Percentiles rank a stretch among this genome's conserved stretches.
These are phyloP conservation scores for Ibidorhyncha struthersii DNA, from an alignment of 2,113 vertebrate species.

Conservation along the genomic window DNA sequence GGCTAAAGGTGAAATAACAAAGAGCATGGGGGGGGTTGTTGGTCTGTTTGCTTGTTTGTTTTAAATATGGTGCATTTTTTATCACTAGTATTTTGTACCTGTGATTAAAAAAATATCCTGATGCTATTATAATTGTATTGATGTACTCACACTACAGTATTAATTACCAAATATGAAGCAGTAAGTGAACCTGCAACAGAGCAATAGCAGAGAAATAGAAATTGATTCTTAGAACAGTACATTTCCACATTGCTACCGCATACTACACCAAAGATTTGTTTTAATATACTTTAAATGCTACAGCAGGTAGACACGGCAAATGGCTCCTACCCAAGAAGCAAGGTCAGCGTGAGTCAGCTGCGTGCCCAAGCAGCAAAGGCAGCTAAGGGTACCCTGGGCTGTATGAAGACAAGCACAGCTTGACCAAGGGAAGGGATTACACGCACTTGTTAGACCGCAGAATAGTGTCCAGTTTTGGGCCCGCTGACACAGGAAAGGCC, in stretches of 20 bases:
- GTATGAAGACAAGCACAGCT: background rate
- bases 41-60: background rate
- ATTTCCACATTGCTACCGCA: background rate
- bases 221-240: background rate
- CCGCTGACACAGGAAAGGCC: background rate
- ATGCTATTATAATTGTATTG: background rate
- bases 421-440: background rate
- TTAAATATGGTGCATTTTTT: background rate
- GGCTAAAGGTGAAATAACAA: background rate
- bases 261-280: background rate
- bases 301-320: background rate
- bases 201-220: background rate
- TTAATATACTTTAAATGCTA: background rate
- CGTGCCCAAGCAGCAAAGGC: background rate
- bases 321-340: background rate
- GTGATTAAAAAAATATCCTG: background rate
- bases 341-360: background rate
- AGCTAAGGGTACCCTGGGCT: background rate
- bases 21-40: rapidly evolving
- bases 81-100: background rate
- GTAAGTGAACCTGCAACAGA: background rate
- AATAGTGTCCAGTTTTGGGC: background rate
- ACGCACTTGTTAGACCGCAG: background rate
- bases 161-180: background rate
- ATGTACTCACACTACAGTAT: background rate